Conservation (phyloP, 2,797 vertebrate genomes). For the Hydrolagus colliei region DNA sequence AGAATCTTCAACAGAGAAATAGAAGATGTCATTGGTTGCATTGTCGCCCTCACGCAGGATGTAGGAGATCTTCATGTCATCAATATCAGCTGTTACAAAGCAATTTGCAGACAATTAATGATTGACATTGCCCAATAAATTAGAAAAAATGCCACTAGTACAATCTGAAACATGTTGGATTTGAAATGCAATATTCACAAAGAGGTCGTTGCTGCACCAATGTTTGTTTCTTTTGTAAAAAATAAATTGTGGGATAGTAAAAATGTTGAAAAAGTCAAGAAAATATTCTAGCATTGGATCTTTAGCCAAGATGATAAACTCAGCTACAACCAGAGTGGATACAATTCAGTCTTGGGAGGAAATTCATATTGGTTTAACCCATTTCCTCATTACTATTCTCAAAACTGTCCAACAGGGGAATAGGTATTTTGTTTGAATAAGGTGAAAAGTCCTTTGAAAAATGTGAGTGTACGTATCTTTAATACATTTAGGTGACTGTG, state of each 20-base stretch:
- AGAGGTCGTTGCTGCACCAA: too few relatives aligned
- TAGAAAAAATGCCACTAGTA: background rate
- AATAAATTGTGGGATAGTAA: too few relatives aligned
- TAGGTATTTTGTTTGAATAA: background rate
- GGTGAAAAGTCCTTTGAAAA: background rate
- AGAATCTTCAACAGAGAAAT: conserved; percentile 74
- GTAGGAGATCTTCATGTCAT: conserved; percentile 77
- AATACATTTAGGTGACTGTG: too few relatives aligned
- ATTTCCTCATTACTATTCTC: too few relatives aligned
- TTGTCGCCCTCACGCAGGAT: conserved; percentile 67
- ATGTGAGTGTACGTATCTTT: background rate
- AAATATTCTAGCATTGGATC: too few relatives aligned
- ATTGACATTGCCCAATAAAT: background rate
- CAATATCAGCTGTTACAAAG: conserved; percentile 63
- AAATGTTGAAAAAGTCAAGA: too few relatives aligned
- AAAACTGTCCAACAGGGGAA: background rate
- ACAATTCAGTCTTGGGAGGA: too few relatives aligned
- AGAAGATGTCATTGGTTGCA: conserved; percentile 72
- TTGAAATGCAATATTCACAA: too few relatives aligned
- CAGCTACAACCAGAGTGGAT: too few relatives aligned
- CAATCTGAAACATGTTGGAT: background rate
- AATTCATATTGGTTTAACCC: too few relatives aligned
- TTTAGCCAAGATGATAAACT: too few relatives aligned
- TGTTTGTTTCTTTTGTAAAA: too few relatives aligned
- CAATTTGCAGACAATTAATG: background rate